Base-by-base conservation (phyloP, 2,797 vertebrate species). In the Sebastes cheni region DNA sequence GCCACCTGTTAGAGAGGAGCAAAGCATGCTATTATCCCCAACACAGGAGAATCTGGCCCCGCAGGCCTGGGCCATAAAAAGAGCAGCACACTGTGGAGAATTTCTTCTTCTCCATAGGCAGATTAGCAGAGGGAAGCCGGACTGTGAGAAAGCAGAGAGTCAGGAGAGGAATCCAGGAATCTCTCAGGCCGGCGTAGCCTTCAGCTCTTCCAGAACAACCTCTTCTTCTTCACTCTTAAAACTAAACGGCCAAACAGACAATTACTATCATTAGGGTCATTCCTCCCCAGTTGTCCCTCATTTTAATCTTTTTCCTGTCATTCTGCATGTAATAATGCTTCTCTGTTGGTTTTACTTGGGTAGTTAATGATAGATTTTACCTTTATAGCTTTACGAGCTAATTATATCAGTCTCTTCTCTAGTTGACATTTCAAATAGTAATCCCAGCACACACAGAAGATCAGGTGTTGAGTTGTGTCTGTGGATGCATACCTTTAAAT, bases 1-100 rank as follows among this genome's bases (percentile, higher is more conserved):
- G 86, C 93, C 95, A 96, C 95, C 96, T 96, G 96, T 94, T 96
- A 88, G 86, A 80, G 86, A 79, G 50, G 52, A 72, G 83, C 81
- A 74, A 94, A 93, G 90, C 92, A 86, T 96, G 78, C 95, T 94
- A 96, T 96, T 96, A 96, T 94, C 94, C 94, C 77, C 82, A 75
- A 69, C 83, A 67, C 84, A 84, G 86, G 94, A 94, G 95, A 96
- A 95, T 95, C 93, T 94, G 90, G 93, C 86, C 94, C 96, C 86
- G 85, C 91, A 90, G 95, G 95, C 90, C 80, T 83, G 59, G 76
- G 92, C 89, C 81, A 84, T 96, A 95, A 96, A 96, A 93, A 85
- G 68, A 82, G 86, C 36, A 80, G 85, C 70, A 86, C 75, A 76
- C 71, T 72, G 70, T 67, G 67, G 87, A 93, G 90, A 90, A 88